Conservation (phyloP, 2,113 vertebrate genomes). For the Brachyhypopomus occidentalis region DNA sequence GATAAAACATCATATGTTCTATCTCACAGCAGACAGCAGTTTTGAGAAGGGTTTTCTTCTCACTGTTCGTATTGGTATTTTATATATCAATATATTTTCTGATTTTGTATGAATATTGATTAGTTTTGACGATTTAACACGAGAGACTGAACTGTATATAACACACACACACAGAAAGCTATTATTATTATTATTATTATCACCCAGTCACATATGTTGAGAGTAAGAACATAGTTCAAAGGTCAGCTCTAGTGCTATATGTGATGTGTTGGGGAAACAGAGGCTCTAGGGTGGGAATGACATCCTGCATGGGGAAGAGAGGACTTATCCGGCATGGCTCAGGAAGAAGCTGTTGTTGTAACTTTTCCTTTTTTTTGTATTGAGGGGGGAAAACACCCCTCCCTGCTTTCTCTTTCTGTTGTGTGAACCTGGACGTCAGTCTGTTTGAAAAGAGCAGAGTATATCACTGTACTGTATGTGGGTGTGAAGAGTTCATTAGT, state of each 20-base stretch:
- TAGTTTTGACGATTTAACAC: no score
- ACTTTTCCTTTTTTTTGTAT: slow-evolving; percentile 49
- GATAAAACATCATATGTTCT: no score
- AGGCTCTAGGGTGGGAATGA: slow-evolving; percentile 61
- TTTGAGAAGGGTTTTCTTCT: no score
- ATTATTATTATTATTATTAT: no score
- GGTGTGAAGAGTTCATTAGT: neutral
- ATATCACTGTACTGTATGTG: neutral
- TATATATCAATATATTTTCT: no score
- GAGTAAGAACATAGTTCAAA: slow-evolving; percentile 18
- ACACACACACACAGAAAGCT: no score
- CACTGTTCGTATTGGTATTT: no score
- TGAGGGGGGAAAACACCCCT: slow-evolving; percentile 48
- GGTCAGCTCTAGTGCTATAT: neutral
- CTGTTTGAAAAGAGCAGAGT: neutral
- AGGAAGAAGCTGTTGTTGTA: slow-evolving; percentile 66
- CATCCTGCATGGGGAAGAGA: slow-evolving; percentile 63
- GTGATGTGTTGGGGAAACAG: slow-evolving; percentile 35
- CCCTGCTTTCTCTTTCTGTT: slow-evolving; percentile 16
- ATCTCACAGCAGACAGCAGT: no score
- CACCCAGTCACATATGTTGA: neutral
- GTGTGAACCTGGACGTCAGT: neutral
- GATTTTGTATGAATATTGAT: no score
- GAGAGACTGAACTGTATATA: no score
- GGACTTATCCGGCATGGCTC: slow-evolving; percentile 59